These are phyloP conservation scores for Rhopalosiphum nymphaeae DNA, from an alignment of 2,888 invertebrate species.

Conservation along the genomic window DNA sequence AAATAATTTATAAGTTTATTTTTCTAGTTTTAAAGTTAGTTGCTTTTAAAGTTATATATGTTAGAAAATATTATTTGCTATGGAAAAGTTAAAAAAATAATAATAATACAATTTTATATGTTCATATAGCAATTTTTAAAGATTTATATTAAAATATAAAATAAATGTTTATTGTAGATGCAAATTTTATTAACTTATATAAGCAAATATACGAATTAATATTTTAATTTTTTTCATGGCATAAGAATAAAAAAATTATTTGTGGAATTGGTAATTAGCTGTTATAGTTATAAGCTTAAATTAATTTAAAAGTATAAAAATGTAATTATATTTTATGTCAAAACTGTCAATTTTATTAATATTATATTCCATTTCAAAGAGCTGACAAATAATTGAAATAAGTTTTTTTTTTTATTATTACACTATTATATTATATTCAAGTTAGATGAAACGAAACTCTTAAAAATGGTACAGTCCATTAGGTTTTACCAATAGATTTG, in stretches of 20 bases:
- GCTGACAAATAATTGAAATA: neutral
- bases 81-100: neutral
- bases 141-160: neutral
- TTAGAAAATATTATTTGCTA: neutral
- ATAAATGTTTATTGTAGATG: neutral
- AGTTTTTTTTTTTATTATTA: neutral
- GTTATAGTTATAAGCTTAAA: neutral
- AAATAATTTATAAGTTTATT: neutral
- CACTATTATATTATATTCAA: neutral
- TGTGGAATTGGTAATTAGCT: neutral
- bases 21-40: neutral
- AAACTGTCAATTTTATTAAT: neutral
- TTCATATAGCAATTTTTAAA: neutral
- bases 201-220: neutral
- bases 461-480: conserved; percentile 21
- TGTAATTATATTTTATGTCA: neutral
- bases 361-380: neutral
- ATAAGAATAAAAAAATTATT: neutral
- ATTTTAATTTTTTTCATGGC: neutral
- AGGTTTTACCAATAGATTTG: conserved; percentile 32
- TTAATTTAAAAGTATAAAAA: neutral
- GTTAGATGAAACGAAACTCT: neutral
- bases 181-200: neutral
- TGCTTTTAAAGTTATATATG: neutral
- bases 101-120: neutral